Base-by-base conservation (phyloP, 2,797 vertebrate genomes). In the Anolis apletophallus region DNA sequence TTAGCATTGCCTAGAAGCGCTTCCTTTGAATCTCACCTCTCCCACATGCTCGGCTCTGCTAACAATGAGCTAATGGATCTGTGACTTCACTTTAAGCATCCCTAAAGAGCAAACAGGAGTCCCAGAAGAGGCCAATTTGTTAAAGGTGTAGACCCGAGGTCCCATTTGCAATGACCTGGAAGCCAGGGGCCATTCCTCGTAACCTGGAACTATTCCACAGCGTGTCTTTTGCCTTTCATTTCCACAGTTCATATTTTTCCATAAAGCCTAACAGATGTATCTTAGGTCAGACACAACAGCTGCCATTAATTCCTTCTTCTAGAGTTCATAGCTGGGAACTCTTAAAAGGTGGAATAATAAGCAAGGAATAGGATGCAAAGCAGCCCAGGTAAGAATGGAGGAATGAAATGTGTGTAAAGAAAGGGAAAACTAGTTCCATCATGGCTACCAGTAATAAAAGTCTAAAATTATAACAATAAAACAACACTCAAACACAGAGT, bases 51-150 rank as follows among this genome's bases (percentile, higher is more conserved):
- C 71, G 46, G 73, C 78, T 64, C 57, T 34, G 82, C 55, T 81
- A 67, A 89, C 74, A 71, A 73, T 76, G 71, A 87, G 64, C 78
- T 87, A 84, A 85, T 87, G 88, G 88, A 89, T 69, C 77, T n/a
- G 14, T 57, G 13, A 71, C 23, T 84, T 64, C 34, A 5, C 54
- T 84, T 55, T 76, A 40, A 81, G 61, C 81, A 50, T 10, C 57
- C 86, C 57, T 52, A 23, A 81, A 86, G 8, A 3, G 23, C 85
- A 84, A 54, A 40, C 46, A 40, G 59, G 0, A 72, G 0, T 50
- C 68, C 85, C 72, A 10, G 7, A 68, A 77, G 83, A 90, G 68
- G 40, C 34, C 68, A 68, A 80, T 83, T 81, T 14, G 67, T 69
- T 68, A 32, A 87, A 32, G 76, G 59, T 76, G 64, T 50, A 72